phyloP scores from a whole-genome alignment of 2,797 vertebrate species.

The Acanthiza pusilla region DNA sequence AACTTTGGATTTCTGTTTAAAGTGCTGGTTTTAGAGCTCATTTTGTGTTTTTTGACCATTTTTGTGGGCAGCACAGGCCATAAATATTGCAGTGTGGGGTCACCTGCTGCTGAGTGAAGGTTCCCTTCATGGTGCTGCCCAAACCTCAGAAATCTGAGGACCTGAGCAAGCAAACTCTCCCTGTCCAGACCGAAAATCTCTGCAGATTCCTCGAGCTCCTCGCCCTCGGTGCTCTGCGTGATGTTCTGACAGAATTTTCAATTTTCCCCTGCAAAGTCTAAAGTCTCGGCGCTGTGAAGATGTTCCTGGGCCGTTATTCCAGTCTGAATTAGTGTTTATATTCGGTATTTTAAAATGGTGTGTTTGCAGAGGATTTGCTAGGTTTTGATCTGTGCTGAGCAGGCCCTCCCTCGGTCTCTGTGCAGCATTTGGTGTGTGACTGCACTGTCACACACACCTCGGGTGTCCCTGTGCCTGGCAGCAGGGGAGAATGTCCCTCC shows the following conservation, averaged over 20 bases:
- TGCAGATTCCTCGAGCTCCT: neutral
- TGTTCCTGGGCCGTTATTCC: neutral
- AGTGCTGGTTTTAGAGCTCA: neutral
- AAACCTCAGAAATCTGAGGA: neutral
- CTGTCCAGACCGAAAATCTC: accelerated
- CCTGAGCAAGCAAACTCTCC: neutral
- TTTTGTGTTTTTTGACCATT: neutral
- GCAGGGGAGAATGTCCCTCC: neutral
- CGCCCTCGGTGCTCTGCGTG: neutral
- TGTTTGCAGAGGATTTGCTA: neutral
- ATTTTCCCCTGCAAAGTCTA: neutral
- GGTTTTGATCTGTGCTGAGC: neutral
- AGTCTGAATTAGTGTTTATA: neutral
- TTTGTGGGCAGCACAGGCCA: neutral
- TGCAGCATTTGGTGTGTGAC: neutral
- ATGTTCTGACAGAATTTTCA: neutral
- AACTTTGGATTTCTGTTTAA: neutral
- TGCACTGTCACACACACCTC: neutral
- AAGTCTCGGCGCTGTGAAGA: neutral
- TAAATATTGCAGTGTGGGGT: neutral
- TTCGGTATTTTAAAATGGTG: neutral
- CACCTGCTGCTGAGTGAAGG: neutral
- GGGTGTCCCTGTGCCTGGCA: neutral
- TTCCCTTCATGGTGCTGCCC: neutral
- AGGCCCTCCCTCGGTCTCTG: neutral